A percentile compares a stretch with the other conserved stretches of the same genome.
These are phyloP conservation scores for Xylocopa sonorina DNA, from an alignment of 1,140 invertebrate species.

Conservation along the genomic window DNA sequence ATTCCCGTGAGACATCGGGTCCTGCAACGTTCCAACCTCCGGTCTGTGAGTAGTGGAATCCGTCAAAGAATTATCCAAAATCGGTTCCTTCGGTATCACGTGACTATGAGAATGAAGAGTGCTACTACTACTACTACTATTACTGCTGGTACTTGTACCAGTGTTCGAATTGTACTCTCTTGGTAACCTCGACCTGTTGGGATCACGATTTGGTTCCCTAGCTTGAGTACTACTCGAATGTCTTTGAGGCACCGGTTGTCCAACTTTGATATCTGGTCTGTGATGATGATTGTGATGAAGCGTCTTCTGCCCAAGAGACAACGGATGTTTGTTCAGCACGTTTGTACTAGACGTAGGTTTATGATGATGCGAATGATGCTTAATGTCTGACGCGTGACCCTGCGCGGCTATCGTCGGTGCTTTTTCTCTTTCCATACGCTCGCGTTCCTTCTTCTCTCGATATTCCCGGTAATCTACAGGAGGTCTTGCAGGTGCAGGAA, in stretches of 20 bases:
- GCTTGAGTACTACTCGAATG: conserved; percentile 66
- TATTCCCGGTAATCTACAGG: conserved; percentile 81
- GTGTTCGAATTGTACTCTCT: conserved; percentile 68
- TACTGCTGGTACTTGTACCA: conserved; percentile 36
- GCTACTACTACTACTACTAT: conserved; percentile 24
- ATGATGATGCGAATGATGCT: conserved; percentile 74
- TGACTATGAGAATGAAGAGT: conserved; percentile 48
- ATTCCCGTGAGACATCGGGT: conserved; percentile 51
- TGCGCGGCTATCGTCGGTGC: conserved; percentile 11
- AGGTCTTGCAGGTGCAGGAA: conserved; percentile 54
- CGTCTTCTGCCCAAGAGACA: conserved; percentile 67
- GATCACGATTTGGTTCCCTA: conserved; percentile 66
- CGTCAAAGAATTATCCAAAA: conserved; percentile 27
- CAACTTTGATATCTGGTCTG: conserved; percentile 73
- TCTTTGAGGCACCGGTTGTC: conserved; percentile 65
- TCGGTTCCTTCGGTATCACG: conserved; percentile 35
- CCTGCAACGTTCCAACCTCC: conserved; percentile 40
- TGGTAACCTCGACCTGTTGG: conserved; percentile 67
- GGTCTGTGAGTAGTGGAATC: conserved; percentile 42
- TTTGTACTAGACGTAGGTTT: conserved; percentile 61
- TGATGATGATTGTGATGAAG: conserved; percentile 77
- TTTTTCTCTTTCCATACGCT: conserved; percentile 76
- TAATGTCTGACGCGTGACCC: conserved; percentile 60
- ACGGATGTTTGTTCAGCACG: conserved; percentile 69
- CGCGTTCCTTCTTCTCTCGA: conserved; percentile 82